These are phyloP conservation scores for Myiozetetes cayanensis DNA, from an alignment of 2,113 vertebrate species.

Conservation along the genomic window DNA sequence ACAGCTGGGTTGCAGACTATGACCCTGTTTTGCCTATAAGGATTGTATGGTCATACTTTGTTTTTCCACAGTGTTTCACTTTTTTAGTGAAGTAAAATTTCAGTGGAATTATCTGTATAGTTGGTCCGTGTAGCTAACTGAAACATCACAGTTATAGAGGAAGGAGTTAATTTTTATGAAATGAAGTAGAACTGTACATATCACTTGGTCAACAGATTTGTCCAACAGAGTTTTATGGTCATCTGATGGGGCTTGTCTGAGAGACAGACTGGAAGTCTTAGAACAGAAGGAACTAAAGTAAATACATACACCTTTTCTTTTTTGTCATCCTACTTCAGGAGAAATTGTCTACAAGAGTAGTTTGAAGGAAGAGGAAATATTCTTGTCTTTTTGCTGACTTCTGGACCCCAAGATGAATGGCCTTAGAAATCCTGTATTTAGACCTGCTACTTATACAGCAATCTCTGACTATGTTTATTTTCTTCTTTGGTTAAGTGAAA, in stretches of 20 bases:
- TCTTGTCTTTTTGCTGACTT: neutral
- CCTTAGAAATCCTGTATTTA: neutral
- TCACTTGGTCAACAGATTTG: neutral
- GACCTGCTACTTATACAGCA: neutral
- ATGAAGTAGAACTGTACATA: neutral
- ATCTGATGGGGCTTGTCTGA: neutral
- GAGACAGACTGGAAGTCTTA: neutral
- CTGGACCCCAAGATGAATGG: neutral
- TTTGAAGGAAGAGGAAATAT: neutral
- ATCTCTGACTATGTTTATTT: neutral
- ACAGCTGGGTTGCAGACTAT: neutral
- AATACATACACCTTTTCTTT: neutral
- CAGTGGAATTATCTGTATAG: neutral
- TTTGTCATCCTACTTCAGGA: neutral
- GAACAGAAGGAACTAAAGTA: neutral
- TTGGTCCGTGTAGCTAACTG: neutral
- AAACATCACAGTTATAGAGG: neutral
- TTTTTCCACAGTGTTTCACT: neutral
- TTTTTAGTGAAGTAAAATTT: neutral
- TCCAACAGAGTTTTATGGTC: neutral
- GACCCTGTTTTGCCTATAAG: neutral
- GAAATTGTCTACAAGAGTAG: neutral
- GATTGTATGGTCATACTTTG: neutral
- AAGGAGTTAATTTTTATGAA: neutral
- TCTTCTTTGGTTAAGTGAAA: neutral